phyloP scores from a whole-genome alignment of 2,113 vertebrate species.

The Pampusana beccarii region DNA sequence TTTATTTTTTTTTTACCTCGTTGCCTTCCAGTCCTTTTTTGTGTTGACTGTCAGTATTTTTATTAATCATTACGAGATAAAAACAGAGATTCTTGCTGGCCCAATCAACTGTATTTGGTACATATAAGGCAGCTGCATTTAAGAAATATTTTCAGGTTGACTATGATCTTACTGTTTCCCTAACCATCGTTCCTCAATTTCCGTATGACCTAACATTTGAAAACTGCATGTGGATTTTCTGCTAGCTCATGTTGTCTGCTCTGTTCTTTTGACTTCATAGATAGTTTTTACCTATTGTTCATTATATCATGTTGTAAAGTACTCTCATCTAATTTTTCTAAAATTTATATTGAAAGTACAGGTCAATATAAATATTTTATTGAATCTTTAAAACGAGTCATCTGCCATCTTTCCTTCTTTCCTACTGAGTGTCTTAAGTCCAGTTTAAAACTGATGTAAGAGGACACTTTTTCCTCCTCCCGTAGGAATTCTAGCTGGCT shows the following conservation, averaged over 20 bases:
- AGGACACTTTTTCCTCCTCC: neutral
- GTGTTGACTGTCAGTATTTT: neutral
- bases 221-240: neutral
- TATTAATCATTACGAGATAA: neutral
- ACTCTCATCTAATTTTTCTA: neutral
- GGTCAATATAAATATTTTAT: neutral
- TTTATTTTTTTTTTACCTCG: neutral
- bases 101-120: neutral
- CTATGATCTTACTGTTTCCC: neutral
- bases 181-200: neutral
- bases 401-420: neutral
- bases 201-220: neutral
- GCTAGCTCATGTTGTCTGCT: neutral
- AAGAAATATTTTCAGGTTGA: neutral
- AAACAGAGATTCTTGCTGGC: neutral
- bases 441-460: neutral
- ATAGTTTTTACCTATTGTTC: neutral
- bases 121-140: neutral
- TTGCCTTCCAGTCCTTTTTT: neutral
- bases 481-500: neutral
- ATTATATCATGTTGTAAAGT: neutral
- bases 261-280: neutral
- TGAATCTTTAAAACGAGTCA: neutral
- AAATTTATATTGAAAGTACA: neutral
- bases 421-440: neutral